Base-by-base conservation (phyloP, 2,888 invertebrate species). In the Erpobdella octoculata region DNA sequence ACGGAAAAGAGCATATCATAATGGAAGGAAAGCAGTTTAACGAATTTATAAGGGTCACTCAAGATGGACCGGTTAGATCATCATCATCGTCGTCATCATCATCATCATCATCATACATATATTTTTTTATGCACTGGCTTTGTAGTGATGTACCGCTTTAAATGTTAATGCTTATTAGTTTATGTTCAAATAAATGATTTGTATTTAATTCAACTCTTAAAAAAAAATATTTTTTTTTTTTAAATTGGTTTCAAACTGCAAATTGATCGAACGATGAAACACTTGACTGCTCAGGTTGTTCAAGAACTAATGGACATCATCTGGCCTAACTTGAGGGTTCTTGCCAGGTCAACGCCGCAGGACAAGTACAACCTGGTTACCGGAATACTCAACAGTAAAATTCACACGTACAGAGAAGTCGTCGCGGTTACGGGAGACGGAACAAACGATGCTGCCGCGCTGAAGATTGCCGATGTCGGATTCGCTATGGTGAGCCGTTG, bases 341-440 rank as follows among this genome's bases (percentile, higher is more conserved):
- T 98, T 76, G 97, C 97, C 18, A 88, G 97, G 15, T 97, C 96
- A 4, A 96, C 96, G 25, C 97, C 98, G 31, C 93, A 93, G 0
- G 97, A 97, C 96, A 98, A 98, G 84, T 98, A 96, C 85, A 92
- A 91, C 9, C 87, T 98, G 33, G 97, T 98, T 15, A 96, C 95
- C 85, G 97, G 97, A 79, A 98, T 98, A 85, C 97, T 98, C 80
- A 96, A 97, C 85, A 94, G 93, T 80, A 91, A 92, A 83, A 83
- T 90, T 28, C 90, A 31, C 8, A 35, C 21, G 33, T 25, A 38
- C 25, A 62, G 96, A 74, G 96, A 98, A 85, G 97, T 98, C 48
- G 97, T 98, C 38, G 97, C 97, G 67, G 96, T 97, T 28, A 97
- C 97, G 0, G 96, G 96, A 2, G 96, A 96, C 85, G 96, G 96